Evolutionary conservation across 2,888 invertebrate species (phyloP), one percentile per base, ranked within the genome.

Genomic region (Dysmachus trigonus): DNA sequence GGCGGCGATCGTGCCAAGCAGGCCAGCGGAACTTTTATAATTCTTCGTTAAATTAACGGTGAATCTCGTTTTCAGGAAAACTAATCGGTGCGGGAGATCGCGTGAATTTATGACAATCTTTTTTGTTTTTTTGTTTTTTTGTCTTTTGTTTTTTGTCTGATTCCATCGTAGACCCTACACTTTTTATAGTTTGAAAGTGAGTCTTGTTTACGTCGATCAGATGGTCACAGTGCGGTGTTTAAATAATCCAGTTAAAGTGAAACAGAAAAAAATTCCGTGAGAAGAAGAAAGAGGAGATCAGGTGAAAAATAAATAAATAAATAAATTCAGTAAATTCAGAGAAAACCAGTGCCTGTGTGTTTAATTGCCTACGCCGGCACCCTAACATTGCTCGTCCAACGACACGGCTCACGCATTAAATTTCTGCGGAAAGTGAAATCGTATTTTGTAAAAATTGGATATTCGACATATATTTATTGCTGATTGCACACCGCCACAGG

Each of bases 391-490:
- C 22, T 6, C 47, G 41, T 30, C 10, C 27, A 13, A 15, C 38
- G 33, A 76, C 38, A 13, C 41, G 76, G 41, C 33, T 76, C 76
- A 18, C 33, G 30, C 76, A 76, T 76, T 30, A 41, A 77, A n/a
- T 77, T 41, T 47, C 77, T 27, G n/a, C 77, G 47, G 77, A 41
- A 30, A 77, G 77, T 47, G 77, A 77, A 77, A 77, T 77, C 77
- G 77, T 73, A 13, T 47, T 30, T 77, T 77, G 15, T 47, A 27
- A 77, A 77, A 77, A 47, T 77, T 77, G 77, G 77, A 77, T 77
- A 77, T 18, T 27, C 47, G 77, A 77, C 31, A 77, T 1, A 77
- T 1, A 41, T 22, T 62, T 33, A 18, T 73, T 73, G 33, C 27
- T 30, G 77, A 51, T 77, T 47, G n/a, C 30, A 22, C n/a, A 27